A percentile compares a stretch with the other conserved stretches of the same genome.
These are phyloP conservation scores for Nysson spinosus DNA, from an alignment of 2,888 invertebrate genomes.

Conservation along the genomic window DNA sequence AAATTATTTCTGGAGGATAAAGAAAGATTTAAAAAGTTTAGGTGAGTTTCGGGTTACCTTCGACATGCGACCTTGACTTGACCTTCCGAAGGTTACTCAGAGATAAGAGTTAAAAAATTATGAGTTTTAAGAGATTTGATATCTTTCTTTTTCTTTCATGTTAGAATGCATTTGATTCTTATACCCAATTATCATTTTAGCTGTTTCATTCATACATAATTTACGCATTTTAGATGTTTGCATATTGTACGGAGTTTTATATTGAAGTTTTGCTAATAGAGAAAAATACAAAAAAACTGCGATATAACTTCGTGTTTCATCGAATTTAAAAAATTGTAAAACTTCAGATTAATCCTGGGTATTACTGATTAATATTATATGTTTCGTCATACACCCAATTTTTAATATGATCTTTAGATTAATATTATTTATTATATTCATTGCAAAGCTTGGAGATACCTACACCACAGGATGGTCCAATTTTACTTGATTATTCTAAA, in stretches of 20 bases:
- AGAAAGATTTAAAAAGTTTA: conserved; percentile 91
- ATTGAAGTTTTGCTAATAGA: too few species aligned
- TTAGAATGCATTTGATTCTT: too few species aligned
- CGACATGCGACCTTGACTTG: conserved; percentile 67
- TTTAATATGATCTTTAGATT: conserved; percentile 4
- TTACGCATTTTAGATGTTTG: too few species aligned
- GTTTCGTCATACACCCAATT: neutral
- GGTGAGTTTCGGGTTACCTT: conserved; percentile 80
- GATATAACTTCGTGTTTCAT: too few species aligned
- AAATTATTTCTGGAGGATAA: conserved; percentile 90
- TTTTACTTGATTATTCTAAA: conserved; percentile 97
- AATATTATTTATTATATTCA: conserved; percentile 42
- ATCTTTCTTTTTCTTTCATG: too few species aligned
- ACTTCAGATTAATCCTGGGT: too few species aligned
- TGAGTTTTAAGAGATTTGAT: too few species aligned
- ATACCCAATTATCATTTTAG: too few species aligned
- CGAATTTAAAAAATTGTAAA: neutral
- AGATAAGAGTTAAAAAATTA: neutral
- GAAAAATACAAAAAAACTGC: too few species aligned
- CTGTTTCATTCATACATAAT: too few species aligned
- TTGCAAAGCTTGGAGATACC: conserved; percentile 83
- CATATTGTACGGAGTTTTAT: too few species aligned
- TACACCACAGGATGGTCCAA: conserved; percentile 92
- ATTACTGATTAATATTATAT: neutral
- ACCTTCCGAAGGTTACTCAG: conserved; percentile 54